phyloP scores from a whole-genome alignment of 1,140 invertebrate species.

The Scaptomyza hsui region DNA sequence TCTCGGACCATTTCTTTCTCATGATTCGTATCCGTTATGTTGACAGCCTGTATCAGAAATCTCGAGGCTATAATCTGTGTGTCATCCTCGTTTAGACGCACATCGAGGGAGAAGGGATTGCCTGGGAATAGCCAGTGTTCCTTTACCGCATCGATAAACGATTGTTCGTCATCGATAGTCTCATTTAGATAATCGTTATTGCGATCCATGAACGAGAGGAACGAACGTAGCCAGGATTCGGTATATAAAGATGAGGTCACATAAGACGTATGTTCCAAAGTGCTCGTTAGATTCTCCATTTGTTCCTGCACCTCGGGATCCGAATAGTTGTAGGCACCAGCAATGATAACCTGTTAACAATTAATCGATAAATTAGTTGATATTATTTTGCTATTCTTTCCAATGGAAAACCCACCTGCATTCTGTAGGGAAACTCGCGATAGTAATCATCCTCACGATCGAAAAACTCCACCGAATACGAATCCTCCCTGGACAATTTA shows the following conservation, averaged over 20 bases:
- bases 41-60: conserved; percentile 94
- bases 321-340: conserved; percentile 93
- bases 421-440: conserved; percentile 94
- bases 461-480: conserved; percentile 95
- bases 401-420: conserved; percentile 87
- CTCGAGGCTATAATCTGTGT: conserved; percentile 92
- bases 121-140: conserved; percentile 90
- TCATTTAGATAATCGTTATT: conserved; percentile 91
- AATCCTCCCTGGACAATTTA: conserved; percentile 93
- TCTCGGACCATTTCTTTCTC: conserved; percentile 96
- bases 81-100: conserved; percentile 91
- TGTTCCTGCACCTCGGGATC: conserved; percentile 90
- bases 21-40: conserved; percentile 94
- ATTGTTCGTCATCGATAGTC: conserved; percentile 89
- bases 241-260: conserved; percentile 92
- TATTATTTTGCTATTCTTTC: too few species aligned
- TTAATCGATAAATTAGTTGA: not conserved
- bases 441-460: conserved; percentile 95
- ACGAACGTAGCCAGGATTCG: conserved; percentile 95
- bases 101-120: conserved; percentile 91
- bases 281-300: conserved; percentile 91
- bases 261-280: conserved; percentile 92
- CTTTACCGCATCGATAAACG: conserved; percentile 91
- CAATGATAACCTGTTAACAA: conserved; percentile 90
- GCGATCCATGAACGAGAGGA: conserved; percentile 90